Conservation (phyloP, 1,140 invertebrate species). For the Yoshiicerus persimilis region DNA sequence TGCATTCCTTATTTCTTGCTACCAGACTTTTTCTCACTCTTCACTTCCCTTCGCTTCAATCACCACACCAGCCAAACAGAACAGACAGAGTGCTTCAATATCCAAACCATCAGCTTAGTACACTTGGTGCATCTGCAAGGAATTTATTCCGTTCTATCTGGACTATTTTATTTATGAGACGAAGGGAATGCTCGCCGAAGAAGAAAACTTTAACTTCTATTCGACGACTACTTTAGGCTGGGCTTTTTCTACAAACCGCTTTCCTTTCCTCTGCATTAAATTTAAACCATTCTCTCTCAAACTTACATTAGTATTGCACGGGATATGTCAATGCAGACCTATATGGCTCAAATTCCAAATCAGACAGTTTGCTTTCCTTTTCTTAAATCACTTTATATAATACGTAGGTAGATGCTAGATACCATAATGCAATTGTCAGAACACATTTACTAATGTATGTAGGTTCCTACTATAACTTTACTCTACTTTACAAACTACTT, state of each 20-base stretch:
- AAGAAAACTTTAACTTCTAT: neutral
- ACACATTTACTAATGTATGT: neutral
- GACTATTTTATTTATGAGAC: neutral
- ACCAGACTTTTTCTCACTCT: neutral
- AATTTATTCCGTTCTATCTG: neutral
- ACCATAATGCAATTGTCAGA: neutral
- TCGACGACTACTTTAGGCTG: neutral
- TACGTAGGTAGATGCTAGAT: no score
- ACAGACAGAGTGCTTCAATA: neutral
- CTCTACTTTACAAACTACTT: no score
- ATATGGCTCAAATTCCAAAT: neutral
- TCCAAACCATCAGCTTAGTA: neutral
- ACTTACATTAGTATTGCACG: neutral
- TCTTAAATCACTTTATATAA: no score
- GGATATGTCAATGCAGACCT: neutral
- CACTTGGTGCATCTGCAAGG: neutral
- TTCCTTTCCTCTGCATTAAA: neutral
- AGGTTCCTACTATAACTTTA: neutral
- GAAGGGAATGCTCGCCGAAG: neutral
- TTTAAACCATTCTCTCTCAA: neutral
- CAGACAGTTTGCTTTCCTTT: neutral
- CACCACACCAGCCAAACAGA: neutral
- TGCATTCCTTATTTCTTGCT: slow-evolving; percentile 1
- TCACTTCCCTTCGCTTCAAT: neutral
- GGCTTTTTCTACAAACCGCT: neutral